Evolutionary conservation across 1,140 invertebrate genomes (phyloP), one percentile per base, ranked within the genome.

Genomic region (Drosophila kanapiae): DNA sequence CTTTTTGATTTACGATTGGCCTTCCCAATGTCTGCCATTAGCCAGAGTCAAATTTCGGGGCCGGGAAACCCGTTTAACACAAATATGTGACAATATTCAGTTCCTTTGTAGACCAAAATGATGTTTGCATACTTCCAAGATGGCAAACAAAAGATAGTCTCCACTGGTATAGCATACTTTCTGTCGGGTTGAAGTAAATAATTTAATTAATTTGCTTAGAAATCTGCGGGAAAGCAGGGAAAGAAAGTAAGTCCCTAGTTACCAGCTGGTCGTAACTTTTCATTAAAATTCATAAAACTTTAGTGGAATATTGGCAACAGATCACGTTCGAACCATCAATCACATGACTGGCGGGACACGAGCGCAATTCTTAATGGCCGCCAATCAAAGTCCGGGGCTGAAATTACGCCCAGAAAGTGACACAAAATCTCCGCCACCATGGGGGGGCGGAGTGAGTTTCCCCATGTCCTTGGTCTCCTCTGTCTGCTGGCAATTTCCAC

Each of bases 271-370:
- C 42, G 56, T 54, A 69, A 61, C 60, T 75, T 79, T 69, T 78
- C 75, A 82, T 82, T 83, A 65, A 75, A 82, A 78, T 82, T 63
- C 80, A 82, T 82, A 82, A 82, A 75, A 75, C 49, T 72, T 75
- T 71, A 59, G 61, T 69, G 53, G 68, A 59, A 76, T 61, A 72
- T 67, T 70, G 63, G 33, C 48, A 33, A 27, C 38, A 61, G 60
- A 70, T 83, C 80, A 86, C 63, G 83, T 74, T 54, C 48, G 49
- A 63, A 69, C 74, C 84, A 86, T 86, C 84, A 86, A 86, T 86
- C 83, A 86, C 84, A 80, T 70, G 76, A 62, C 60, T 61, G 76
- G 68, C 79, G 74, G 62, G 63, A 82, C 80, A 82, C 49, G 53
- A 74, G 74, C 47, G 61, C 76, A 67, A 86, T 83, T 77, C 75